These are phyloP conservation scores for Megatriorchis doriae DNA, from an alignment of 2,113 vertebrate genomes.

Conservation along the genomic window DNA sequence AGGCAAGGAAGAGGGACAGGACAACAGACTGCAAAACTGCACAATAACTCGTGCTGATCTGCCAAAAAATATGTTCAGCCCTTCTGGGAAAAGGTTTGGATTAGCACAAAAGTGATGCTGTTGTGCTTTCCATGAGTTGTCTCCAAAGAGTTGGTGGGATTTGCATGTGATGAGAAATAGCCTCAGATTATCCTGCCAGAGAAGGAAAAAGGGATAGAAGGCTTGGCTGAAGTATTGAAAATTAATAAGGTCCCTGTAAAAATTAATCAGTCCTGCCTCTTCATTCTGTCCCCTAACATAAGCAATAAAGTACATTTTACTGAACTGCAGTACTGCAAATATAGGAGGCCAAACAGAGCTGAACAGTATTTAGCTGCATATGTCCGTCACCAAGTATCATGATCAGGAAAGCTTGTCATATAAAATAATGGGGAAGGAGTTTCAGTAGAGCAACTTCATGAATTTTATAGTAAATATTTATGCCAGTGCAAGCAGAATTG, in stretches of 20 bases:
- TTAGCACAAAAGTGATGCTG: conserved; percentile 20
- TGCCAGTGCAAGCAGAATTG: neutral
- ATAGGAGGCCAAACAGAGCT: neutral
- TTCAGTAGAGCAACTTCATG: neutral
- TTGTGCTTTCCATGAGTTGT: conserved; percentile 28
- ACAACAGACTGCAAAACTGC: conserved; percentile 36
- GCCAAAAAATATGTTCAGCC: neutral
- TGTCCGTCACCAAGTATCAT: neutral
- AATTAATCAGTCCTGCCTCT: conserved; percentile 7
- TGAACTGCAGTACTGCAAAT: neutral
- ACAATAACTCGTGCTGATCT: conserved; percentile 22
- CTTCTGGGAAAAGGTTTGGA: conserved; percentile 46
- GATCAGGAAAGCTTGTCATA: neutral
- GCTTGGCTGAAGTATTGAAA: neutral
- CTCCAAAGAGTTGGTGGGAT: conserved; percentile 34
- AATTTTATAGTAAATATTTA: neutral
- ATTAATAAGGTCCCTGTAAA: conserved; percentile 15
- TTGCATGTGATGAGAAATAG: conserved; percentile 37
- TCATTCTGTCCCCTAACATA: neutral
- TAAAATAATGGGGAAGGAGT: neutral
- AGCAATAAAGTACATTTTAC: neutral
- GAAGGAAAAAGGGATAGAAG: conserved; percentile 23
- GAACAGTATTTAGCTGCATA: neutral
- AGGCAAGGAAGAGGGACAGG: conserved; percentile 43
- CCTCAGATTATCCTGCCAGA: conserved; percentile 20